Conservation (phyloP, 2,113 vertebrate species). For the Chinchilla lanigera region DNA sequence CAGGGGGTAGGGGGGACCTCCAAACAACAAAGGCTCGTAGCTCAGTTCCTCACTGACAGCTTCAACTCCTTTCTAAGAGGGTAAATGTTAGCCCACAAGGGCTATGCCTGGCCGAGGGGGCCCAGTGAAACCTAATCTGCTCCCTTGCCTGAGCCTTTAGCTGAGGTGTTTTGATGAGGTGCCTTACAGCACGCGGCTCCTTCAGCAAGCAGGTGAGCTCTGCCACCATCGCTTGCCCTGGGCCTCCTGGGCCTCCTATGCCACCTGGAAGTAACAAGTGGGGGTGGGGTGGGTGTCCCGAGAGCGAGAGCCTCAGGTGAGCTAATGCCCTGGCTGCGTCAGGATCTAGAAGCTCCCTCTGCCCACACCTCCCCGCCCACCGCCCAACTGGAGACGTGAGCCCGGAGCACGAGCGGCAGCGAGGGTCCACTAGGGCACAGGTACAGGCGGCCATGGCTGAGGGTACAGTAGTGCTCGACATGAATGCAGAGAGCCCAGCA, state of each 20-base stretch:
- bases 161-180: neutral
- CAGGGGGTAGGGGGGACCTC: neutral
- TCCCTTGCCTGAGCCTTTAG: neutral
- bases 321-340: too few relatives aligned
- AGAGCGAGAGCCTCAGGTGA: neutral
- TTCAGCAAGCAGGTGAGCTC: neutral
- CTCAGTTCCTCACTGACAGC: neutral
- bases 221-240: neutral
- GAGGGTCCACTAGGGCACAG: neutral
- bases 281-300: neutral
- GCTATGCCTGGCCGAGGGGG: rapidly evolving
- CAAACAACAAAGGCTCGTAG: neutral
- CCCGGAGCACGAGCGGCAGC: neutral
- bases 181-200: neutral
- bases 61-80: neutral
- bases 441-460: neutral
- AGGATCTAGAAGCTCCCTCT: neutral
- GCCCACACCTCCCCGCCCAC: neutral
- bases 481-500: neutral
- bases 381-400: neutral
- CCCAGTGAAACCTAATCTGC: neutral
- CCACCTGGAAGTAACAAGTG: neutral
- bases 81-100: neutral
- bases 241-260: neutral
- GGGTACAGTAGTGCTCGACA: rapidly evolving